phyloP scores from a whole-genome alignment of 2,888 invertebrate genomes.

The Andrena fulva region DNA sequence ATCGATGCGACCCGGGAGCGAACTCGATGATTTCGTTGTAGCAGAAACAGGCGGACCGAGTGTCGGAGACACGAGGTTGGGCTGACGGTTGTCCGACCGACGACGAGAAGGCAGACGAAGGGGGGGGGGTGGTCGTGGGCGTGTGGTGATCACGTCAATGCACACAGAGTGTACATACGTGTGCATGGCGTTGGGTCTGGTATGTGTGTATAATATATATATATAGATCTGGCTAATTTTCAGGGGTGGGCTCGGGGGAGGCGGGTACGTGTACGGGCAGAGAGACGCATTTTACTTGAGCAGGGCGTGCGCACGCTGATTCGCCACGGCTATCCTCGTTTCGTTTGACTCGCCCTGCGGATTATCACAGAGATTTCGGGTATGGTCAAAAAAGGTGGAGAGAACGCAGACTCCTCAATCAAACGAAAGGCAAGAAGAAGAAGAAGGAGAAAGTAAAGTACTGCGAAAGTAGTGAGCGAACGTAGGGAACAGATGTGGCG shows the following conservation, averaged over 20 bases:
- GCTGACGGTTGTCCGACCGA: conserved; percentile 62
- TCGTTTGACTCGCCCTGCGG: conserved; percentile 95
- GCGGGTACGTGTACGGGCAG: conserved; percentile 64
- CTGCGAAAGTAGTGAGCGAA: conserved; percentile 9
- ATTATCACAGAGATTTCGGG: conserved; percentile 68
- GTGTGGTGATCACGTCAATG: conserved; percentile 41
- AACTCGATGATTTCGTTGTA: conserved; percentile 55
- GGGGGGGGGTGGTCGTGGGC: conserved; percentile 36
- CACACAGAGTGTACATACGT: conserved; percentile 18
- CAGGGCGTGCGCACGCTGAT: conserved; percentile 98
- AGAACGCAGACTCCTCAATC: conserved; percentile 42
- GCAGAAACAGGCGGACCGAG: conserved; percentile 58
- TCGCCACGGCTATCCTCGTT: conserved; percentile 98
- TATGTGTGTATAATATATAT: conserved; percentile 30
- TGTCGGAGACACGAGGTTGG: conserved; percentile 52
- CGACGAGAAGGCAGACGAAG: conserved; percentile 68
- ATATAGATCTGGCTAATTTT: conserved; percentile 31
- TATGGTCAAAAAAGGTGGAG: conserved; percentile 62
- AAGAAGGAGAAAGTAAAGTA: conserved; percentile 6
- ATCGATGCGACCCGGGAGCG: conserved; percentile 43
- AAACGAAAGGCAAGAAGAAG: conserved; percentile 42
- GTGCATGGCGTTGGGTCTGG: conserved; percentile 15
- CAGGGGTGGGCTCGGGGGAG: conserved; percentile 64
- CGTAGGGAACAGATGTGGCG: conserved; percentile 35
- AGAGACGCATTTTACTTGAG: conserved; percentile 90